Evolutionary conservation across 1,140 invertebrate genomes (phyloP).

Genomic region (Drusus annulatus): DNA sequence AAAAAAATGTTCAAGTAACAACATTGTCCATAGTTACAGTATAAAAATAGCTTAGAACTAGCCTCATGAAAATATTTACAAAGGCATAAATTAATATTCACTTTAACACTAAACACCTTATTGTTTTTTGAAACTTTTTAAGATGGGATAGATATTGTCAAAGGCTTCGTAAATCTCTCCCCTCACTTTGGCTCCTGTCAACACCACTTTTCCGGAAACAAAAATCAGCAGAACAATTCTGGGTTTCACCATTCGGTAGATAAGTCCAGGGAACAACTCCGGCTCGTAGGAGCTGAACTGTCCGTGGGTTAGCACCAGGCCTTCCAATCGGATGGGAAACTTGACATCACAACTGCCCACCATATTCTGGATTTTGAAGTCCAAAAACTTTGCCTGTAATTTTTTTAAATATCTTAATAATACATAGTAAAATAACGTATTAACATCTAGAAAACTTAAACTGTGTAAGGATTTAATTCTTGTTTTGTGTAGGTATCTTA

Average conservation of each 20-base stretch:
- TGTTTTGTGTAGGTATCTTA: no score
- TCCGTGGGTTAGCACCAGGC: constrained; percentile 95
- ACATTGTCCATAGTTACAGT: neutral
- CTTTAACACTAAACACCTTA: constrained; percentile 63
- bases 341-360: constrained; percentile 99
- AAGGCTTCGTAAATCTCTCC: constrained; percentile 99
- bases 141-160: constrained; percentile 99
- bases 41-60: neutral
- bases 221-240: constrained; percentile 99
- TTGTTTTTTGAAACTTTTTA: constrained; percentile 98
- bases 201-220: constrained; percentile 98
- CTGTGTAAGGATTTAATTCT: no score
- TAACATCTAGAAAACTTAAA: no score
- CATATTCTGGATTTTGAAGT: constrained; percentile 99
- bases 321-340: constrained; percentile 98
- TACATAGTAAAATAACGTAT: no score
- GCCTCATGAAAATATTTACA: constrained; percentile 5
- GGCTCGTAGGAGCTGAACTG: constrained; percentile 98
- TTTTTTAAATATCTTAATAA: no score
- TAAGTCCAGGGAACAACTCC: constrained; percentile 97
- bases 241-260: constrained; percentile 99
- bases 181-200: constrained; percentile 98
- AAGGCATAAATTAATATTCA: neutral
- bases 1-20: neutral
- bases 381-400: constrained; percentile 97